phyloP scores from a whole-genome alignment of 2,113 vertebrate species.

The Tragelaphus scriptus region DNA sequence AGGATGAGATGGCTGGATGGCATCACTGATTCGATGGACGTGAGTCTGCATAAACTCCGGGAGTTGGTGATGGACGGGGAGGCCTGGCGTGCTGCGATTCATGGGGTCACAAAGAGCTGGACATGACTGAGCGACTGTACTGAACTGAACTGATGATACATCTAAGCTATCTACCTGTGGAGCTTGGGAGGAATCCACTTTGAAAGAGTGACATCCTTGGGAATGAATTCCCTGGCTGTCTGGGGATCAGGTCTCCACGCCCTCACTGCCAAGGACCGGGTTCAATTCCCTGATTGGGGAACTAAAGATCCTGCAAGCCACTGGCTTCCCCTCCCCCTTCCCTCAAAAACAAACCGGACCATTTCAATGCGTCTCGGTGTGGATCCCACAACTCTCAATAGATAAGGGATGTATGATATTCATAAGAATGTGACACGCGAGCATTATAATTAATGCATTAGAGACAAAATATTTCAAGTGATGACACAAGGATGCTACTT shows the following conservation, averaged over 20 bases:
- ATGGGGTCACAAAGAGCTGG: no score
- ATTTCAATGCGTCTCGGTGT: rapidly evolving
- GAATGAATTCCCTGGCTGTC: neutral
- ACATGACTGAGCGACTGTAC: no score
- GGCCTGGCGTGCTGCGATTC: no score
- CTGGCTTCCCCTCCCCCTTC: neutral
- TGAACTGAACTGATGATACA: no score
- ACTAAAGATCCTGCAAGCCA: neutral
- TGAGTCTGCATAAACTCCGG: no score
- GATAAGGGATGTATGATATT: rapidly evolving
- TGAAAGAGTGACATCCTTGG: neutral
- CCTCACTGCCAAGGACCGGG: neutral
- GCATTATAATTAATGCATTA: neutral
- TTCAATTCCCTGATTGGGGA: neutral
- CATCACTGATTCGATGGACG: no score
- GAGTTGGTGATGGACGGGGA: no score
- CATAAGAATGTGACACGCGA: rapidly evolving
- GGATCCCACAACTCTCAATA: rapidly evolving
- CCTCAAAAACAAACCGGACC: neutral
- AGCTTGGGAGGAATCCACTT: no score
- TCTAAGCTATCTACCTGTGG: rapidly evolving
- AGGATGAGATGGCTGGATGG: no score
- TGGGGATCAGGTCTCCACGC: neutral
- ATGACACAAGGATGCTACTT: neutral
- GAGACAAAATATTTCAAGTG: neutral